Conservation (phyloP, 1,140 invertebrate species). For the Heliconius congener region DNA sequence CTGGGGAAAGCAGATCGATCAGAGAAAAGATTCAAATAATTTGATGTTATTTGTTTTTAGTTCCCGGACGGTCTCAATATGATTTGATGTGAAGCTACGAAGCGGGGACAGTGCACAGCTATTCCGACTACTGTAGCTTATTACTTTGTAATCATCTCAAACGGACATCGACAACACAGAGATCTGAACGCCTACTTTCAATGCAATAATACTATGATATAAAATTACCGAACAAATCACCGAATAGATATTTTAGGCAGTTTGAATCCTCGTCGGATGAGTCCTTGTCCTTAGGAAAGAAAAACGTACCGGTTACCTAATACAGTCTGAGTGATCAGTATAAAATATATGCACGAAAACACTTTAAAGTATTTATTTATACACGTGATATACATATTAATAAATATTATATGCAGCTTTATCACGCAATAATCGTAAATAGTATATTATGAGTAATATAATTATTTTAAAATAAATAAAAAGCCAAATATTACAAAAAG, state of each 20-base stretch:
- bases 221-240: slow-evolving; percentile 82
- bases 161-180: slow-evolving; percentile 72
- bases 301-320: slow-evolving; percentile 60
- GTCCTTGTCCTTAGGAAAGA: slow-evolving; percentile 74
- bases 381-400: slow-evolving; percentile 45
- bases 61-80: slow-evolving; percentile 38
- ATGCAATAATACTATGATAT: slow-evolving; percentile 55
- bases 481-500: slow-evolving; percentile 79
- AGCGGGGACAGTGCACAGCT: slow-evolving; percentile 62
- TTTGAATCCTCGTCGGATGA: slow-evolving; percentile 84
- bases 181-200: slow-evolving; percentile 60
- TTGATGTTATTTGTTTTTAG: slow-evolving; percentile 18
- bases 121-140: slow-evolving; percentile 60
- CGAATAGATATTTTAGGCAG: slow-evolving; percentile 85
- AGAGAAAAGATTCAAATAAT: slow-evolving; percentile 34
- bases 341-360: background rate
- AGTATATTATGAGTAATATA: slow-evolving; percentile 36
- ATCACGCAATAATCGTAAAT: slow-evolving; percentile 21
- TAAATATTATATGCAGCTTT: slow-evolving; percentile 34
- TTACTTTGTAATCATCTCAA: slow-evolving; percentile 60
- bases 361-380: slow-evolving; percentile 17
- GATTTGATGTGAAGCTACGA: slow-evolving; percentile 55
- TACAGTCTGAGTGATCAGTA: slow-evolving; percentile 10
- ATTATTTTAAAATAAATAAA: slow-evolving; percentile 61
- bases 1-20: slow-evolving; percentile 63